Conservation (phyloP, 2,113 vertebrate genomes). For the Hemicordylus capensis region DNA sequence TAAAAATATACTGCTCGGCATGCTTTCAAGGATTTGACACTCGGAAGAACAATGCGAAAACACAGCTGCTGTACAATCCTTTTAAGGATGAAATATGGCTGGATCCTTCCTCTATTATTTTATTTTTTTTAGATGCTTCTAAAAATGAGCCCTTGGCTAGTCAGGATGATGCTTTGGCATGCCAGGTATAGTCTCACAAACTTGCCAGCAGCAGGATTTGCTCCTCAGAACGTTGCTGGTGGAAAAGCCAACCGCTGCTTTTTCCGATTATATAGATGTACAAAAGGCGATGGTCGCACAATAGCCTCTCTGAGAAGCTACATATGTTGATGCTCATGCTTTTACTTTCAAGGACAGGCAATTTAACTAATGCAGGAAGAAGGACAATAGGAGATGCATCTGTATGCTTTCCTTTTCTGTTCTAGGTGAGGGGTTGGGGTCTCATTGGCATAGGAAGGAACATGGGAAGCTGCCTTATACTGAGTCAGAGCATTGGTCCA, state of each 20-base stretch:
- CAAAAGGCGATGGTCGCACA: background rate
- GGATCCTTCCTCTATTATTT: background rate
- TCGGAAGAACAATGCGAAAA: conserved; percentile 11
- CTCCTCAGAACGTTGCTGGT: background rate
- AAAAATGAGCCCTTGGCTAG: background rate
- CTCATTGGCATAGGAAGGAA: too few species aligned
- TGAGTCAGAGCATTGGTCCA: too few species aligned
- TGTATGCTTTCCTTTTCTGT: background rate
- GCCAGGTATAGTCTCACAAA: background rate
- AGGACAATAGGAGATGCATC: background rate
- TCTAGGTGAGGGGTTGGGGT: background rate
- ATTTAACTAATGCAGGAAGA: background rate
- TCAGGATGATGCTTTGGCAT: background rate
- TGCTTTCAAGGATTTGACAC: background rate
- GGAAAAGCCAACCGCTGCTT: background rate
- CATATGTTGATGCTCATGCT: background rate
- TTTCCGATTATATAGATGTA: background rate
- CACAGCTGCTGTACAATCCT: background rate
- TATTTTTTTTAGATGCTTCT: background rate
- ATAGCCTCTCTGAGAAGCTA: background rate
- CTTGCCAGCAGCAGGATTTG: background rate
- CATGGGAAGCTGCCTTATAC: too few species aligned
- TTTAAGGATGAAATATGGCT: background rate
- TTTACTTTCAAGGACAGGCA: conserved; percentile 5
- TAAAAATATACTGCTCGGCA: background rate